A percentile compares a stretch with the other conserved stretches of the same genome.
Evolutionary conservation across 2,797 vertebrate species (phyloP).

Genomic region (Hephaestus fuliginosus): DNA sequence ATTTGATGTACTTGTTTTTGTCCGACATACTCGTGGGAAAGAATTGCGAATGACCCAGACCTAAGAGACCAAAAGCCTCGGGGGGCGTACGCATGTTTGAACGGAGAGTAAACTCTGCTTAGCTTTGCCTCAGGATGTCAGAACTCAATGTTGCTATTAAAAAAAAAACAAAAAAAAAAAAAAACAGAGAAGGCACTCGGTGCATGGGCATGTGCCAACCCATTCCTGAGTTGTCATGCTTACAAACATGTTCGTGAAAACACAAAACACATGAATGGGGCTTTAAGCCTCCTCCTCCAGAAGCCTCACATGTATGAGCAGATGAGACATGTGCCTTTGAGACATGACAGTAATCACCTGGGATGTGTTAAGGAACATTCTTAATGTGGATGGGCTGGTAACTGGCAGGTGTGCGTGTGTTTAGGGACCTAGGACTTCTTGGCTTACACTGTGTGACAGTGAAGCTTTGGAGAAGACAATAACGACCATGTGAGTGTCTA

Average conservation of each 20-base stretch:
- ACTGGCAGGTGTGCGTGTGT: slow-evolving; percentile 55
- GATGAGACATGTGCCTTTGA: slow-evolving; percentile 40
- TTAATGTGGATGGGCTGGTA: slow-evolving; percentile 24
- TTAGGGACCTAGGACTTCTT: slow-evolving; percentile 39
- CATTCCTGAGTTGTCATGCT: slow-evolving; percentile 25
- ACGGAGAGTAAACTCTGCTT: slow-evolving; percentile 6
- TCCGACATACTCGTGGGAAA: slow-evolving; percentile 9
- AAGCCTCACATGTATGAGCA: slow-evolving; percentile 20
- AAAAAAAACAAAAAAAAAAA: slow-evolving; percentile 2
- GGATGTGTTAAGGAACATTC: slow-evolving; percentile 38
- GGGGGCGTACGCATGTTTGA: slow-evolving; percentile 40
- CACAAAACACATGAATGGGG: slow-evolving; percentile 11
- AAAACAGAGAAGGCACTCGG: slow-evolving; percentile 4
- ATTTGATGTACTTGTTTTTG: slow-evolving; percentile 11
- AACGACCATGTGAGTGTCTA: slow-evolving; percentile 25
- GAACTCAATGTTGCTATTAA: slow-evolving; percentile 32
- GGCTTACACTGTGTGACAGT: slow-evolving; percentile 45
- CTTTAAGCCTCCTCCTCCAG: slow-evolving; percentile 21
- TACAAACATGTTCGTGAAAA: slow-evolving; percentile 37
- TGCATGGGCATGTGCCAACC: slow-evolving; percentile 32
- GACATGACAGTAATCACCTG: slow-evolving; percentile 64
- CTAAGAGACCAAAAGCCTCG: neutral
- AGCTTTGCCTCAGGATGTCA: slow-evolving; percentile 22
- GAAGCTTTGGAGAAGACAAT: slow-evolving; percentile 59
- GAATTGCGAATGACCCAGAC: slow-evolving; percentile 1